phyloP scores from a whole-genome alignment of 2,797 vertebrate species.

The Siniperca obscura region DNA sequence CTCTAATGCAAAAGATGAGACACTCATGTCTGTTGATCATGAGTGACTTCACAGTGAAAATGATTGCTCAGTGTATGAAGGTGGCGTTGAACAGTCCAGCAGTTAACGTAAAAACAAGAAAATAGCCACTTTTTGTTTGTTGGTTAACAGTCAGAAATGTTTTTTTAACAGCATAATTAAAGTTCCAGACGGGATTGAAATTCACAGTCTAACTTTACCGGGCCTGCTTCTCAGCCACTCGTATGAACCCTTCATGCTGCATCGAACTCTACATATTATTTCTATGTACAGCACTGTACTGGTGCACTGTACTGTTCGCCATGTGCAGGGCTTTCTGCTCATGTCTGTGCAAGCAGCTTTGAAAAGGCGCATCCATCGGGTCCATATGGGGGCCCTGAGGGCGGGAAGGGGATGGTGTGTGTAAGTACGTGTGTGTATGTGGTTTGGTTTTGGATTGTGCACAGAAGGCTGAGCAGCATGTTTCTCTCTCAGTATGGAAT shows the following conservation, averaged over 20 bases:
- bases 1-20: too few species aligned
- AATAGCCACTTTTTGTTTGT: too few species aligned
- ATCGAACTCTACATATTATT: not conserved
- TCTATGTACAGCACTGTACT: not conserved
- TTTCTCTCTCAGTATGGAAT: conserved; percentile 35
- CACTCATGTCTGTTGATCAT: too few species aligned
- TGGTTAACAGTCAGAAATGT: too few species aligned
- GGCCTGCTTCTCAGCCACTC: not conserved
- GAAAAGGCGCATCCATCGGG: conserved; percentile 45
- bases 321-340: conserved; percentile 21
- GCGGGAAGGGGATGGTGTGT: not conserved
- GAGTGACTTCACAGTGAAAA: too few species aligned
- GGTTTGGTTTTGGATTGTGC: conserved; percentile 2
- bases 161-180: not conserved
- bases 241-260: not conserved
- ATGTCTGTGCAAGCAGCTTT: conserved; percentile 35
- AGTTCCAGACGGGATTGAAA: not conserved
- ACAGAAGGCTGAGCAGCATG: conserved; percentile 64
- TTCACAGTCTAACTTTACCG: not conserved
- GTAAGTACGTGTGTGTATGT: conserved; percentile 2
- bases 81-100: too few species aligned
- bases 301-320: not conserved
- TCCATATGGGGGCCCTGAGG: conserved; percentile 61
- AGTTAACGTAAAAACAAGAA: too few species aligned
- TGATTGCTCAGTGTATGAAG: too few species aligned